Evolutionary conservation across 2,113 vertebrate genomes (phyloP).

Genomic region (Tympanuchus pallidicinctus): DNA sequence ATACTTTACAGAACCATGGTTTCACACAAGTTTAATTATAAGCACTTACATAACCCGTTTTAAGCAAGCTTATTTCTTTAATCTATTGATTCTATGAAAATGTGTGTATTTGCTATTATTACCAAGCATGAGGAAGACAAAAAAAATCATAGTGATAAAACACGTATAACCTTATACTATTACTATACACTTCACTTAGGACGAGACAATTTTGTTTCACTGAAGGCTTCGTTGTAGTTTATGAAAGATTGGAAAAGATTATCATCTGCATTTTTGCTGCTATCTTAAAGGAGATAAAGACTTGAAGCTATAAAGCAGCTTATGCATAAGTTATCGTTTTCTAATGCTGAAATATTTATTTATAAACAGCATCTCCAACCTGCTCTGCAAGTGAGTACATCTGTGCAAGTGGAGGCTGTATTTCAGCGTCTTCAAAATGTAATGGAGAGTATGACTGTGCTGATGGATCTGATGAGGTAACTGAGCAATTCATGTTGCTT

Average conservation of each 20-base stretch:
- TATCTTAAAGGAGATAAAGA: not conserved
- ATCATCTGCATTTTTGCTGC: not conserved
- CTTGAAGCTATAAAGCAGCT: not conserved
- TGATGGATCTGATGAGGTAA: conserved; percentile 97
- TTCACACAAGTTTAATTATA: not conserved
- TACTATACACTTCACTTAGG: not conserved
- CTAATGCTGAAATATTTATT: conserved; percentile 61
- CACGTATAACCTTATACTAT: not conserved
- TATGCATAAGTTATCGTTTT: not conserved
- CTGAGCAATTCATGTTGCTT: not conserved
- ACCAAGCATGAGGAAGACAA: not conserved
- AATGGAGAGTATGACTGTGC: conserved; percentile 93
- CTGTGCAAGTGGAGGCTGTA: conserved; percentile 90
- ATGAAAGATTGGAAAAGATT: fast-evolving
- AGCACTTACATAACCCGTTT: not conserved
- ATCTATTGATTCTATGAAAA: not conserved
- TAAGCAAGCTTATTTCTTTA: not conserved
- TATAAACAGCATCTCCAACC: conserved; percentile 85
- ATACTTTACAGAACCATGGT: fast-evolving
- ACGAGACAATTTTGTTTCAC: not conserved
- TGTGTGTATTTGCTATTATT: not conserved
- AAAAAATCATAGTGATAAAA: not conserved
- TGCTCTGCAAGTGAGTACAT: conserved; percentile 95
- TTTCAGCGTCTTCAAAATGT: conserved; percentile 90
- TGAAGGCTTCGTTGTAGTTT: not conserved